phyloP scores from a whole-genome alignment of 2,797 vertebrate species.

The Sitta carolinensis region DNA sequence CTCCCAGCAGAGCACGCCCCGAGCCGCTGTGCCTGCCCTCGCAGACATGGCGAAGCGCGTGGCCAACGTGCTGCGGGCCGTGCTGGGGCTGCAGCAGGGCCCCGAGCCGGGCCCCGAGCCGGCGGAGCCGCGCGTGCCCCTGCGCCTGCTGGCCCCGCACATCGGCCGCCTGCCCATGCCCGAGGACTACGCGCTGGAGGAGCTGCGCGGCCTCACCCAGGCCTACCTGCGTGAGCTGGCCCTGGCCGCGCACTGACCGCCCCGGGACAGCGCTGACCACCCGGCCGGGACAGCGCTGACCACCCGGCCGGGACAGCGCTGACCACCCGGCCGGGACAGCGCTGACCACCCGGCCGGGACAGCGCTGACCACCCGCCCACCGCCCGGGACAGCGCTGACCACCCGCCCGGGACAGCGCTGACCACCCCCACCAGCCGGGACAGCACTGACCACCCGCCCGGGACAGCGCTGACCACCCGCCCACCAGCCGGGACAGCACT shows the following conservation, averaged over 20 bases:
- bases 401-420: too few species aligned
- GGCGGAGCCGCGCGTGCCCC: conserved; percentile 65
- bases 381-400: too few species aligned
- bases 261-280: neutral
- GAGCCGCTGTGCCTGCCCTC: neutral
- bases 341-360: too few species aligned
- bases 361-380: too few species aligned
- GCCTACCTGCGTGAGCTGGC: conserved; percentile 88
- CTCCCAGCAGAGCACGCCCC: too few species aligned
- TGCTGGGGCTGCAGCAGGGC: conserved; percentile 87
- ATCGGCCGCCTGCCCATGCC: conserved; percentile 92
- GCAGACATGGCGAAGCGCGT: conserved; percentile 92
- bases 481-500: too few species aligned
- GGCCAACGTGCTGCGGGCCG: conserved; percentile 89
- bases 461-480: too few species aligned
- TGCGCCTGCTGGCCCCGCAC: conserved; percentile 86
- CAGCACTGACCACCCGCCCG: too few species aligned
- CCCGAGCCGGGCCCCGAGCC: conserved; percentile 53
- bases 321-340: too few species aligned
- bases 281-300: too few species aligned
- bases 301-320: too few species aligned
- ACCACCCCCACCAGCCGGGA: too few species aligned
- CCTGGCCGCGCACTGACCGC: conserved; percentile 74
- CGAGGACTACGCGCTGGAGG: conserved; percentile 95
- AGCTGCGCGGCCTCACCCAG: conserved; percentile 91